phyloP scores from a whole-genome alignment of 2,797 vertebrate genomes.

The Benthosema pterotum region DNA sequence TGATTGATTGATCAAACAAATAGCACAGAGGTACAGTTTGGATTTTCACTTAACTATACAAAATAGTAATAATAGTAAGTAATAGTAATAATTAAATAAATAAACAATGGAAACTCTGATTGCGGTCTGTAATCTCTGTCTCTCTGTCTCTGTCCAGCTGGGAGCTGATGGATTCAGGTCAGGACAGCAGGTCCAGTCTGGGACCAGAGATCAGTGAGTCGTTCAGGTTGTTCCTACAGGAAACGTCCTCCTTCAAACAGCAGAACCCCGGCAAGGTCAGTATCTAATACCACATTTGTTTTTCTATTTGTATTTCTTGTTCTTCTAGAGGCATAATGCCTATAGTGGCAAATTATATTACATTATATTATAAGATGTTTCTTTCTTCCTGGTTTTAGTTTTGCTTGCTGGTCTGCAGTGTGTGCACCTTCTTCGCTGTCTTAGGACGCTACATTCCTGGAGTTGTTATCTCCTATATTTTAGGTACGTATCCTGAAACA shows the following conservation, averaged over 20 bases:
- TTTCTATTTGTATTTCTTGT: background rate
- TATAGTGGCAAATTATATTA: too few species aligned
- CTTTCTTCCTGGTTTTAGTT: slow-evolving; percentile 79
- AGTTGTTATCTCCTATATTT: slow-evolving; percentile 90
- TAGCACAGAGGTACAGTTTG: too few species aligned
- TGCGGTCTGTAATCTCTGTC: too few species aligned
- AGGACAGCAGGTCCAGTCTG: slow-evolving; percentile 80
- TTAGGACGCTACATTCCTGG: slow-evolving; percentile 98
- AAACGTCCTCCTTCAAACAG: slow-evolving; percentile 94
- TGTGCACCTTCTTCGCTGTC: slow-evolving; percentile 95
- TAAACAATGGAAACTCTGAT: too few species aligned
- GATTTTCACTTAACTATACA: too few species aligned
- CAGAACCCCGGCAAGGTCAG: slow-evolving; percentile 97
- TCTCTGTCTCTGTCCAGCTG: slow-evolving; percentile 77
- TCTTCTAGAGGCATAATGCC: too few species aligned
- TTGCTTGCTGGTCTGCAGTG: slow-evolving; percentile 94
- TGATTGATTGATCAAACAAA: too few species aligned
- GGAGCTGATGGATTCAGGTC: slow-evolving; percentile 85
- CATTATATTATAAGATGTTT: background rate
- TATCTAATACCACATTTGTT: background rate
- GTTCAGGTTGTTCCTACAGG: slow-evolving; percentile 90
- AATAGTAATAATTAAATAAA: too few species aligned
- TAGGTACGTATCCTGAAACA: slow-evolving; percentile 80
- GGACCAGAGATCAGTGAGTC: slow-evolving; percentile 87
- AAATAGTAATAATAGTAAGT: too few species aligned